Evolutionary conservation across 2,888 invertebrate genomes (phyloP).

Genomic region (Tenthredo notha): DNA sequence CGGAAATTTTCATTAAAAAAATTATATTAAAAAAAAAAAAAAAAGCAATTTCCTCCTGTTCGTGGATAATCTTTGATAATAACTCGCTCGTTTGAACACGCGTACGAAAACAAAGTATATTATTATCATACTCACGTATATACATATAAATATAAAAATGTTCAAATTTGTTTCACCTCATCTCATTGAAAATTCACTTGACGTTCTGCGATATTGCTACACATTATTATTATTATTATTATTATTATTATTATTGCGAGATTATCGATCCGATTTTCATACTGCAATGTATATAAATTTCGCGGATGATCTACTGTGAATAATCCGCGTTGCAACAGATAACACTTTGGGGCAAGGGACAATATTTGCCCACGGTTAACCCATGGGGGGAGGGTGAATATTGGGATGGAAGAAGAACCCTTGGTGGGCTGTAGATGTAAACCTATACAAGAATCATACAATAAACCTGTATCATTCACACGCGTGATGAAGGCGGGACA

Average conservation of each 20-base stretch:
- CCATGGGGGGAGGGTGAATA: not conserved
- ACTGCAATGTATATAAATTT: not conserved
- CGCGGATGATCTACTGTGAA: not conserved
- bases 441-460: constrained; percentile 41
- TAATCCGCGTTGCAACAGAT: not conserved
- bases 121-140: not conserved
- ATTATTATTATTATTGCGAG: not conserved
- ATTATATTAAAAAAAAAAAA: constrained; percentile 17
- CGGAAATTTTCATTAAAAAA: not conserved
- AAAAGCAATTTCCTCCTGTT: constrained; percentile 22
- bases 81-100: not conserved
- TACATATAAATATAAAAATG: not conserved
- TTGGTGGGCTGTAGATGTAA: not conserved
- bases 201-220: not conserved
- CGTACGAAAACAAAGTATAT: not conserved
- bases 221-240: not conserved
- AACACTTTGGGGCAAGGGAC: not conserved
- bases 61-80: not conserved
- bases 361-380: constrained; percentile 26
- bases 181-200: not conserved
- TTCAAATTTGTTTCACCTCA: not conserved
- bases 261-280: not conserved
- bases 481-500: constrained; percentile 34
- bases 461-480: constrained; percentile 45
- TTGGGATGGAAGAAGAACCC: not conserved